A percentile compares a stretch with the other conserved stretches of the same genome.
phyloP scores from a whole-genome alignment of 1,140 invertebrate species.

The Halictus rubicundus region DNA sequence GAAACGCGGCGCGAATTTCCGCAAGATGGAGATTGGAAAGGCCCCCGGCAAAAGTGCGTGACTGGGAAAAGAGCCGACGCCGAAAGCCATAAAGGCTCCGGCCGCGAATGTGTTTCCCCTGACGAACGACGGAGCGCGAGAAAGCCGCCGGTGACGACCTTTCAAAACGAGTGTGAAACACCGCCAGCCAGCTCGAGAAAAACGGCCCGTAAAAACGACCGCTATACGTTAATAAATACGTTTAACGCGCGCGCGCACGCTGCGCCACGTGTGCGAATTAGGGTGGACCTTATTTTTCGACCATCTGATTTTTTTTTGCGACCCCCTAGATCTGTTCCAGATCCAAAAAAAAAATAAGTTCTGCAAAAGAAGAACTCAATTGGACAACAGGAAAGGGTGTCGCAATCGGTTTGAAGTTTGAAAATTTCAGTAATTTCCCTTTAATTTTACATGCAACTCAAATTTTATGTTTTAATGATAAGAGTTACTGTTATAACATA shows the following conservation, averaged over 20 bases:
- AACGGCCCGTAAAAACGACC: slow-evolving; percentile 21
- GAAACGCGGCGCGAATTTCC: slow-evolving; percentile 1
- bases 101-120: neutral
- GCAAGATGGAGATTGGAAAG: slow-evolving; percentile 27
- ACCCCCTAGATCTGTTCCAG: no score
- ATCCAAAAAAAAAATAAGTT: no score
- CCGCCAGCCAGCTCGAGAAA: neutral
- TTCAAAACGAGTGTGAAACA: slow-evolving; percentile 35
- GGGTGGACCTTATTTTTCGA: no score
- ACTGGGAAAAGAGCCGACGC: slow-evolving; percentile 31
- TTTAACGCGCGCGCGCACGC: neutral
- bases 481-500: no score
- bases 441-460: no score
- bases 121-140: neutral
- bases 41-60: slow-evolving; percentile 16
- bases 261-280: neutral
- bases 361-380: no score
- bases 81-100: slow-evolving; percentile 52
- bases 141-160: neutral
- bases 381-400: no score
- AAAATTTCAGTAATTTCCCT: no score
- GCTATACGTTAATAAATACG: slow-evolving; percentile 8
- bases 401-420: no score
- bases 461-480: no score
- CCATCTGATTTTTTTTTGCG: no score